phyloP scores from a whole-genome alignment of 2,113 vertebrate genomes.

The Terrapene triunguis region DNA sequence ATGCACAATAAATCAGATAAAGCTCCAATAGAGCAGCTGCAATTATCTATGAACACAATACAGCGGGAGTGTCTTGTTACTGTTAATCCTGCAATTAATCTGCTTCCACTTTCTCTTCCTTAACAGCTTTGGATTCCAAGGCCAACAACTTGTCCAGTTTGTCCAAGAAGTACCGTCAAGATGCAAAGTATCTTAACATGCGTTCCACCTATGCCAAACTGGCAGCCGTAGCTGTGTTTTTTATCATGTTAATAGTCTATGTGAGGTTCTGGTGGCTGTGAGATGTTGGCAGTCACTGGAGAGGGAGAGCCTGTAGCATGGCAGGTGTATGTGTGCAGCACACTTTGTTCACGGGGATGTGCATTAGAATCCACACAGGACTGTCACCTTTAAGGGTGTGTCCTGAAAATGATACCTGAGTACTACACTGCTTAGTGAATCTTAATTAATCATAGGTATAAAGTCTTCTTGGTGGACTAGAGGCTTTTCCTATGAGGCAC shows the following conservation, averaged over 20 bases:
- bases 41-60: background rate
- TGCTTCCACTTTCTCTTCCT: background rate
- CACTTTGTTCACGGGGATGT: slow-evolving; percentile 75
- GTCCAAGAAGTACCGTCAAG: slow-evolving; percentile 98
- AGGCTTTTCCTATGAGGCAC: slow-evolving; percentile 74
- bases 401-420: slow-evolving; percentile 73
- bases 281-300: slow-evolving; percentile 55
- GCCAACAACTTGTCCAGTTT: slow-evolving; percentile 97
- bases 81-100: background rate
- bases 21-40: background rate
- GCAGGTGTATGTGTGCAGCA: slow-evolving; percentile 76
- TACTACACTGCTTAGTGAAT: slow-evolving; percentile 49
- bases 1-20: background rate
- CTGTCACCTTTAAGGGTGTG: slow-evolving; percentile 44
- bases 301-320: slow-evolving; percentile 68
- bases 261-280: slow-evolving; percentile 99
- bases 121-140: slow-evolving; percentile 96
- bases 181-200: slow-evolving; percentile 98
- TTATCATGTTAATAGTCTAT: slow-evolving; percentile 98
- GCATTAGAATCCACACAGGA: slow-evolving; percentile 80
- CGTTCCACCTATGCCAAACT: slow-evolving; percentile 98
- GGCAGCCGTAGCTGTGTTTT: slow-evolving; percentile 94
- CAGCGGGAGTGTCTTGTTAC: background rate
- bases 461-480: slow-evolving; percentile 64
- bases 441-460: slow-evolving; percentile 66